Evolutionary conservation across 2,797 vertebrate genomes (phyloP), one percentile per base, ranked within the genome.

Genomic region (Paratrypauchen microcephalus): DNA sequence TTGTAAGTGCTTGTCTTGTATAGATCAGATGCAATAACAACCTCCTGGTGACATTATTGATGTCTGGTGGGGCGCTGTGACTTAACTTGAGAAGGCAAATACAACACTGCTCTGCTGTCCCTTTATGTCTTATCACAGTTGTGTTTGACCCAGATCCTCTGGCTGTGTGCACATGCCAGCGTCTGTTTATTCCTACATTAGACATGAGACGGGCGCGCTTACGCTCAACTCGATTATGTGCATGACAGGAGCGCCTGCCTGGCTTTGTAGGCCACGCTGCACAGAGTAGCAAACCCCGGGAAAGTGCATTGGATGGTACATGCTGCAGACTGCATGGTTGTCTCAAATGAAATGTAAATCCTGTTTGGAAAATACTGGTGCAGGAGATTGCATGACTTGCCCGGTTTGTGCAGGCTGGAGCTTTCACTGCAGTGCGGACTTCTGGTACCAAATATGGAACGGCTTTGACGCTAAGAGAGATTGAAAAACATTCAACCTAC

Each of bases 141-240:
- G 68, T 39, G 75, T 82, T 72, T 90, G 87, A 87, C 87, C 86
- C 80, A 88, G 72, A 86, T 89, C 74, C 70, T 67, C 0, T 9
- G 65, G 71, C 73, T 64, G 66, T 52, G 60, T 12, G 74, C 69
- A 74, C 72, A 32, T 70, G 62, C 6, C 65, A 66, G 63, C 28
- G 69, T 18, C 79, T 54, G 65, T 69, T 67, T 69, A 71, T 56
- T 82, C 83, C 73, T 76, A 55, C 78, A 83, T 85, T 79, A 84
- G 79, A 84, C 47, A 78, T 80, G 80, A 85, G 68, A 57, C 19
- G 56, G 67, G 67, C 68, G 6, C 62, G 86, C 68, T 74, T 1
- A 41, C 72, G 79, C 78, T 84, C 82, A 70, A 69, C 86, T 84
- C 30, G 50, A 87, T 90, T 81, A 86, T 15, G 60, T 45, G 65